phyloP scores from a whole-genome alignment of 1,140 invertebrate genomes.

The Orchesella cincta region DNA sequence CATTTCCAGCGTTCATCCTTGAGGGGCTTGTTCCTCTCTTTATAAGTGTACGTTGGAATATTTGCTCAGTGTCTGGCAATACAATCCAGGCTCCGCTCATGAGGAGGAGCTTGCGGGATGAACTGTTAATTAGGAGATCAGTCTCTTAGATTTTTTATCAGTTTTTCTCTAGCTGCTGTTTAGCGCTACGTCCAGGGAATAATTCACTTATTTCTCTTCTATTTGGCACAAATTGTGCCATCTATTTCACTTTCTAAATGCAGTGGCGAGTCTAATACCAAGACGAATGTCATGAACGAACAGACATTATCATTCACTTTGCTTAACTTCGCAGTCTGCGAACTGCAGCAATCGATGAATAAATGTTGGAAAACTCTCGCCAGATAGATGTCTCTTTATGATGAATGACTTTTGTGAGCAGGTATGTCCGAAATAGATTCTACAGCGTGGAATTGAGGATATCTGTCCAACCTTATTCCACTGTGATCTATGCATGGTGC shows the following conservation, averaged over 20 bases:
- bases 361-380: slow-evolving; percentile 41
- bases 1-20: slow-evolving; percentile 51
- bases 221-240: slow-evolving; percentile 46
- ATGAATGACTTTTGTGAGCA: neutral
- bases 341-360: slow-evolving; percentile 46
- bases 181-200: no score
- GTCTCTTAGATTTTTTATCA: slow-evolving; percentile 20
- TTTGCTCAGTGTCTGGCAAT: slow-evolving; percentile 49
- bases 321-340: slow-evolving; percentile 44
- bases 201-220: neutral
- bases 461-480: neutral
- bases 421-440: neutral
- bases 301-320: slow-evolving; percentile 44
- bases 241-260: slow-evolving; percentile 51
- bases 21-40: neutral
- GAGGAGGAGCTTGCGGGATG: slow-evolving; percentile 51
- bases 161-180: neutral
- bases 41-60: slow-evolving; percentile 43
- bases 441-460: neutral
- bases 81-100: slow-evolving; percentile 52
- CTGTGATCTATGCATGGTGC: neutral
- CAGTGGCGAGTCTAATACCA: slow-evolving; percentile 40
- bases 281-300: slow-evolving; percentile 49
- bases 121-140: slow-evolving; percentile 54
- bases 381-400: neutral